Base-by-base conservation (phyloP, 2,888 invertebrate species). In the Eupithecia centaureata region DNA sequence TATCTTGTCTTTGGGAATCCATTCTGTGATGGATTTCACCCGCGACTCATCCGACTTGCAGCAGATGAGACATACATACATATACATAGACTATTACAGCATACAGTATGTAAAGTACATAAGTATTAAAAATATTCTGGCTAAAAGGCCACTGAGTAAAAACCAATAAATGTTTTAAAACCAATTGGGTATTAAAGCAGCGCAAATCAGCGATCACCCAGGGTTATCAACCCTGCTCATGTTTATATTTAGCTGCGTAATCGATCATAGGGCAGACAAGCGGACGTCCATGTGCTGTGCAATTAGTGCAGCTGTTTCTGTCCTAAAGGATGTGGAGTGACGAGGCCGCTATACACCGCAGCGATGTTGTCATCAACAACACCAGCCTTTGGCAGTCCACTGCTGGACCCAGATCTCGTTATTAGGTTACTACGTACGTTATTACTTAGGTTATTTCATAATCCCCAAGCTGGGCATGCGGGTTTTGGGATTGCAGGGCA, bases 141-240 rank as follows among this genome's bases (percentile, higher is more conserved):
- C 42, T 38, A n/a, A 42, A 42, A 18, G 18, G 18, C 18, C 18
- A 38, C 7, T 38, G 35, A 15, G 35, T 4, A 33, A 33, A 12
- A 33, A 33, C 12, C 33, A 33, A 33, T 33, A 33, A 33, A 2
- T n/a, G n/a, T 1, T 33, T 5, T 12, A 33, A 35, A 35, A 35
- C 35, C 15, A 15, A 35, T 5, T 0, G 35, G 35, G 13, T 42
- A 0, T 18, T 18, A 42, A 51, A 51, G 25, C 25, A n/a, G 0
- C 42, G 18, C 54, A 15, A 25, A 27, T 27, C 13, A 15, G 2
- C 28, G 27, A 28, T 28, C 30, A 30, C 22, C 28, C 42, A 60
- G 79, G 90, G 90, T 89, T 91, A 91, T 90, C 91, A 71, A 72
- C 75, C 73, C 73, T 70, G 8, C 71, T 67, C 66, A 71, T 67